Conservation (phyloP, 2,113 vertebrate species). For the Xyliphius kryptos region DNA sequence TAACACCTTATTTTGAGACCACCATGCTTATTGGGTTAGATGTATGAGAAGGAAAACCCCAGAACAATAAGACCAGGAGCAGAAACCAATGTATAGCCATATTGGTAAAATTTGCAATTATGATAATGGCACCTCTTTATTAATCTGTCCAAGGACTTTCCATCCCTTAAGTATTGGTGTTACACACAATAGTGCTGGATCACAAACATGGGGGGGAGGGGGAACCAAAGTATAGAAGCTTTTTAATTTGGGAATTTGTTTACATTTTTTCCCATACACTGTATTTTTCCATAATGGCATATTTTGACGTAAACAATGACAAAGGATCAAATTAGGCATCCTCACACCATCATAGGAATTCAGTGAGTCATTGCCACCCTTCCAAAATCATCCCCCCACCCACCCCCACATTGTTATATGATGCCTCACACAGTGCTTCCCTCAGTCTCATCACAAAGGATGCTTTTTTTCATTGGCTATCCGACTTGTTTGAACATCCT, state of each 20-base stretch:
- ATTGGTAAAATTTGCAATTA: too few relatives aligned
- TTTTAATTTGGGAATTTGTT: neutral
- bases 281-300: neutral
- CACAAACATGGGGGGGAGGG: too few relatives aligned
- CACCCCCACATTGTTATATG: neutral
- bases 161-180: too few relatives aligned
- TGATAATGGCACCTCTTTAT: too few relatives aligned
- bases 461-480: neutral
- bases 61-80: too few relatives aligned
- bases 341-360: neutral
- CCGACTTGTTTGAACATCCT: slow-evolving; percentile 17
- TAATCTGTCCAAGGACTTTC: too few relatives aligned
- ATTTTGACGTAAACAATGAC: neutral
- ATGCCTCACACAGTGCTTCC: neutral
- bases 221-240: neutral
- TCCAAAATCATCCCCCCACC: neutral
- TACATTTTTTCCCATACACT: neutral
- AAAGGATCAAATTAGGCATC: neutral
- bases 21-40: too few relatives aligned
- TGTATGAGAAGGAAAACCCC: too few relatives aligned
- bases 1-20: too few relatives aligned
- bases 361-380: neutral
- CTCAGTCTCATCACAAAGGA: neutral
- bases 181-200: too few relatives aligned
- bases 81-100: too few relatives aligned